Percentiles rank a stretch among this genome's conserved stretches.
These are phyloP conservation scores for Crioceris asparagi DNA, from an alignment of 2,888 invertebrate species.

Conservation along the genomic window DNA sequence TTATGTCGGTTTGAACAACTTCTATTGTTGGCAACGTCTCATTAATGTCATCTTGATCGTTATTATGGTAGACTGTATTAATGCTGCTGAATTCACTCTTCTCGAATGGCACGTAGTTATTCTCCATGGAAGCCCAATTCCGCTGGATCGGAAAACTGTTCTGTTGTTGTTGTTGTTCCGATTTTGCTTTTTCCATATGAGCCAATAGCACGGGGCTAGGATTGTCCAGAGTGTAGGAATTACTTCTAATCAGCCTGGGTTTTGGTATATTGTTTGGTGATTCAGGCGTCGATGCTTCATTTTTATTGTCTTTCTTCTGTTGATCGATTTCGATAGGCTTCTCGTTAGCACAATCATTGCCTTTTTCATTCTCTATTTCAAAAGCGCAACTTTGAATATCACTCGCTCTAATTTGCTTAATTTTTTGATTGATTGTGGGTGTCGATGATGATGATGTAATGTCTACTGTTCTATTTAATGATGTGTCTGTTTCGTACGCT, in stretches of 20 bases:
- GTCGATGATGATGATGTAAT: slow-evolving; percentile 4
- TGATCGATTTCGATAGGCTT: slow-evolving; percentile 7
- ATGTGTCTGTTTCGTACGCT: slow-evolving; percentile 6
- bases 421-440: slow-evolving; percentile 10
- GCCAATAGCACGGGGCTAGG: slow-evolving; percentile 67
- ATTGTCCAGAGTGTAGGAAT: slow-evolving; percentile 66
- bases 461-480: slow-evolving; percentile 7
- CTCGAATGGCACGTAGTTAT: slow-evolving; percentile 16
- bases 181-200: slow-evolving; percentile 42
- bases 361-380: too few species aligned
- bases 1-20: slow-evolving; percentile 28
- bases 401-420: too few species aligned
- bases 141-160: slow-evolving; percentile 6
- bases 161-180: slow-evolving; percentile 4
- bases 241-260: slow-evolving; percentile 52
- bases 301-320: background rate
- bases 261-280: slow-evolving; percentile 7
- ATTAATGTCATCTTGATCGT: background rate
- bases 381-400: too few species aligned
- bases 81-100: slow-evolving; percentile 19
- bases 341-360: too few species aligned
- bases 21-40: slow-evolving; percentile 21
- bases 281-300: slow-evolving; percentile 1
- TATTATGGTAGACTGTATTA: slow-evolving; percentile 17
- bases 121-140: slow-evolving; percentile 18